Evolutionary conservation across 1,140 invertebrate genomes (phyloP).

Genomic region (Pectinophora gossypiella): DNA sequence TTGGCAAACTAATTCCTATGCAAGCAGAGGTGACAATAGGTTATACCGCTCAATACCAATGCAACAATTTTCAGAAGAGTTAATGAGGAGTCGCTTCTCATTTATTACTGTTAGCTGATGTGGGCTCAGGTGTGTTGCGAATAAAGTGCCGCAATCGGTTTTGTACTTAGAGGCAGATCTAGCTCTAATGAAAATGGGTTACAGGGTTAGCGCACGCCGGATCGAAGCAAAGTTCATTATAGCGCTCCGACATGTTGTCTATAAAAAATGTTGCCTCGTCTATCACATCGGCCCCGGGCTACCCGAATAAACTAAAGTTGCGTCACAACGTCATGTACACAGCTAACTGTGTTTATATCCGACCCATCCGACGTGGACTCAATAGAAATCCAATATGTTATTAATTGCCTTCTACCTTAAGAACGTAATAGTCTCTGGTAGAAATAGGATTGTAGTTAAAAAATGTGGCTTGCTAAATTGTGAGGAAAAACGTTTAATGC

Average conservation of each 20-base stretch:
- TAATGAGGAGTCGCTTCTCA: background rate
- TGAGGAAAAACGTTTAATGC: background rate
- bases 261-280: background rate
- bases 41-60: background rate
- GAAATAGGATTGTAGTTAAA: too few species aligned
- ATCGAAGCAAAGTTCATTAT: constrained; percentile 1
- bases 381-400: background rate
- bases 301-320: background rate
- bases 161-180: background rate
- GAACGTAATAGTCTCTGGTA: too few species aligned
- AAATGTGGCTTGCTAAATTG: background rate
- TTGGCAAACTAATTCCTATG: too few species aligned
- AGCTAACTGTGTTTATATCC: background rate
- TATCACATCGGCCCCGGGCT: background rate
- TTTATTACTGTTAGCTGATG: background rate
- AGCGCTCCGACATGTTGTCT: background rate
- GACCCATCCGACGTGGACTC: background rate
- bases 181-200: constrained; percentile 12
- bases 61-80: background rate
- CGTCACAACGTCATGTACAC: background rate
- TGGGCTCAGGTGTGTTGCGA: constrained; percentile 9
- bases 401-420: too few species aligned
- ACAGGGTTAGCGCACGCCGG: background rate
- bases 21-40: too few species aligned
- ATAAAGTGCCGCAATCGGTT: constrained; percentile 13